Evolutionary conservation across 2,113 vertebrate species (phyloP).

Genomic region (Oryzias celebensis): DNA sequence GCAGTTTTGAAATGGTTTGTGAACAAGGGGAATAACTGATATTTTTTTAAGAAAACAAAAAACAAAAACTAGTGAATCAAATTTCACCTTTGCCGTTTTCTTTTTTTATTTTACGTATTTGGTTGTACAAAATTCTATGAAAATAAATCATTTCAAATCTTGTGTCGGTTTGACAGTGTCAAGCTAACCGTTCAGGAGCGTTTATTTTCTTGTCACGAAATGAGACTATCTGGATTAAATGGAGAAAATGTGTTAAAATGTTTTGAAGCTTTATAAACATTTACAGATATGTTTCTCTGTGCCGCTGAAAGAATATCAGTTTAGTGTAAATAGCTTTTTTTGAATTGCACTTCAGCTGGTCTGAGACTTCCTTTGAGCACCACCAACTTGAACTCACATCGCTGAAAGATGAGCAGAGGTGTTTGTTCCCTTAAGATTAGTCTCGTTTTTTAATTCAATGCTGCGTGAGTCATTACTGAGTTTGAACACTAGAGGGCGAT

Average conservation of each 20-base stretch:
- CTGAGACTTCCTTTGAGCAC: conserved; percentile 20
- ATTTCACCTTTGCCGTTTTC: conserved; percentile 69
- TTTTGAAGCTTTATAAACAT: no score
- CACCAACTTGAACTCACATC: not conserved
- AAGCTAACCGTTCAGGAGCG: conserved; percentile 1
- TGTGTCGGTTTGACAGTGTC: conserved; percentile 65
- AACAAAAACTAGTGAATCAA: conserved; percentile 54
- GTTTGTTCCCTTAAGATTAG: conserved; percentile 3
- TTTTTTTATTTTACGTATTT: conserved; percentile 73
- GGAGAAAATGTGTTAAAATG: no score
- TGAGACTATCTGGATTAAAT: no score
- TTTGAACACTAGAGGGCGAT: conserved; percentile 49
- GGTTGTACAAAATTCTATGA: conserved; percentile 77
- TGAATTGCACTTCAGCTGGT: conserved; percentile 16
- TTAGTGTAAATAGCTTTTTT: not conserved
- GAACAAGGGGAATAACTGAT: conserved; percentile 73
- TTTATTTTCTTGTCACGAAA: no score
- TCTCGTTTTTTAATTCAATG: not conserved
- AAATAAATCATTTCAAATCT: conserved; percentile 77
- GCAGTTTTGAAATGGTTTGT: conserved; percentile 70
- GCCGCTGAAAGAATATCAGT: no score
- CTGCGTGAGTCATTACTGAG: not conserved
- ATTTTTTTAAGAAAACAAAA: conserved; percentile 79
- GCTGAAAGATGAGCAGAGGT: conserved; percentile 11
- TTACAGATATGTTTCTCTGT: no score